Base-by-base conservation (phyloP, 2,113 vertebrate species). In the Loxodonta africana region DNA sequence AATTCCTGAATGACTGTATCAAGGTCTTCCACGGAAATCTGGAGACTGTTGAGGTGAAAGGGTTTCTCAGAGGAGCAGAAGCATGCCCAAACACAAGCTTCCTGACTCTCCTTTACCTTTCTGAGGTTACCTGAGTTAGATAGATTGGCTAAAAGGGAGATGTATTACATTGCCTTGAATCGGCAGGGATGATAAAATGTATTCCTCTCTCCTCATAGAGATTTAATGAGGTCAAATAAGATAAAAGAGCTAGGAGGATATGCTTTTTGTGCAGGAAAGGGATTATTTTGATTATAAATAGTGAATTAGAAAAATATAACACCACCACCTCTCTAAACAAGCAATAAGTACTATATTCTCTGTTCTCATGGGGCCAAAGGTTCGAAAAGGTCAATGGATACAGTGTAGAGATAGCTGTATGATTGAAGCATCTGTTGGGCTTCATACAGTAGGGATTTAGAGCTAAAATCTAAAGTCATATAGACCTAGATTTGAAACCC, bases 11-110 rank as follows among this genome's bases (percentile, higher is more conserved):
- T 94, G 97, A 82, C 95, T 3, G 0, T 94, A 92, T 98, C 97
- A 97, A 97, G 98, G 97, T 97, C 98, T 98, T 96, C 81, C 87
- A 60, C 11, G 18, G 84, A 71, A 86, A 90, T 92, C 76, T 96
- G 89, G 91, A 96, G 91, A 88, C 60, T 26, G 30, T 88, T 82
- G 95, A 95, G 48, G 78, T 60, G 86, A 92, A 96, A 94, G 37
- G 1, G n/a, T 60, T 92, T 94, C 97, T 97, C 92, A 76, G 91
- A 96, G 97, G 90, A 93, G 73, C 90, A 53, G 77, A 96, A 63
- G 28, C 18, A 48, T 60, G 83, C 80, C 84, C 91, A 92, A 94
- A 95, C 60, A 88, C 87, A 63, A 83, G 73, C 87, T 94, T 90
- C 63, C n/a, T 0, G 0, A 57, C 74, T 95, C 96, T 88, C 57